Base-by-base conservation (phyloP, 2,888 invertebrate genomes). In the Sinopyrophorus schimmeli region DNA sequence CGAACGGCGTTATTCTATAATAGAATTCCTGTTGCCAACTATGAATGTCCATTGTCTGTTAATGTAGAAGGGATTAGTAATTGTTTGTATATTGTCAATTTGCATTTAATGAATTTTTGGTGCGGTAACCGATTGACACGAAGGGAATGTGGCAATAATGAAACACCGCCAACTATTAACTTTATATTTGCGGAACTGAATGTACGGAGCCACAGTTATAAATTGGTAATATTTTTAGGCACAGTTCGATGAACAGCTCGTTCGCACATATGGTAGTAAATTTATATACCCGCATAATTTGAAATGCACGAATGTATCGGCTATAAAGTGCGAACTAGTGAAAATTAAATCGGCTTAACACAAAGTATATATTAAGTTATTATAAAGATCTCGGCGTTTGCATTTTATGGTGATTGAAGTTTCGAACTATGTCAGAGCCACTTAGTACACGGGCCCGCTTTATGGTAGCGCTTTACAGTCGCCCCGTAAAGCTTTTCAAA, bases 11-110 rank as follows among this genome's bases (percentile, higher is more conserved):
- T 65, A 48, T 66, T 57, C 65, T 62, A 62, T 72, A 68, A 69
- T 69, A 67, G 66, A 70, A 71, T 72, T 70, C 70, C 69, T 67
- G 69, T 63, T 66, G 66, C 70, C 69, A 70, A 70, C 71, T 70
- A 71, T 69, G 69, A 69, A 70, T 67, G 67, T 66, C 66, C 69
- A 71, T 71, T 71, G 70, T 71, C 65, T 64, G 67, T 55, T 67
- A 67, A 69, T 68, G 63, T 67, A 63, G 67, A 62, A 65, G 71
- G 71, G 71, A 68, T 65, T 67, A 58, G 69, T 71, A 71, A 72
- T 72, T 72, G 71, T 72, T 72, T 72, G 72, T 71, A 69, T 71
- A 72, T 72, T 71, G 72, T 68, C 71, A 71, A 72, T 71, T 71
- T 71, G 67, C 70, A 70, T 70, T 57, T 68, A 70, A 71, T 70